Evolutionary conservation across 2,113 vertebrate species (phyloP).

Genomic region (Ornithorhynchus anatinus): DNA sequence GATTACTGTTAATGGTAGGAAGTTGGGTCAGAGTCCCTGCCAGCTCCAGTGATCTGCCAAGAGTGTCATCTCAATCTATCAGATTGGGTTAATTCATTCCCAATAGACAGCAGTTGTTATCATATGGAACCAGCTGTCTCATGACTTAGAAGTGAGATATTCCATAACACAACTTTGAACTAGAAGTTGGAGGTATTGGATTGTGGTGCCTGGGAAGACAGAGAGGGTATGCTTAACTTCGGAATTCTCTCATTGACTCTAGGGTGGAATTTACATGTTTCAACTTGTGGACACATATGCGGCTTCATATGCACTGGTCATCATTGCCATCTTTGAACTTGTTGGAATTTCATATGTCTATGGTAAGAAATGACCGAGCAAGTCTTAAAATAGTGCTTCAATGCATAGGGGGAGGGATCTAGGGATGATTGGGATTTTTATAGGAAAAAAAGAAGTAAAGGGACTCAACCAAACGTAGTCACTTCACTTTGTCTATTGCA

Average conservation of each 20-base stretch:
- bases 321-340: constrained; percentile 88
- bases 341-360: constrained; percentile 87
- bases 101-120: no score
- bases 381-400: background rate
- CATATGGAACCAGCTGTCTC: no score
- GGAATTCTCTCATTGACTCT: constrained; percentile 1
- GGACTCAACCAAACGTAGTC: no score
- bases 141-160: no score
- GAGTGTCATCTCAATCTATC: no score
- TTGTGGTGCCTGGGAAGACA: background rate
- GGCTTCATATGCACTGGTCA: constrained; percentile 88
- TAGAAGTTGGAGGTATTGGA: no score
- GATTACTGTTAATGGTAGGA: no score
- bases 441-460: background rate
- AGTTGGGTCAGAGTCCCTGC: no score
- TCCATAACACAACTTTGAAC: no score
- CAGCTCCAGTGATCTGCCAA: no score
- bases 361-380: constrained; percentile 66
- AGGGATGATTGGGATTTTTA: background rate
- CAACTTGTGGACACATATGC: constrained; percentile 88
- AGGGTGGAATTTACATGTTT: constrained; percentile 92
- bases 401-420: accelerated
- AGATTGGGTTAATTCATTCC: no score
- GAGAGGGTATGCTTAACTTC: background rate
- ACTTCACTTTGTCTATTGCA: background rate